Conservation (phyloP, 37 sponge, comb jelly and placozoan genomes). For the Dysidea cf. avara region DNA sequence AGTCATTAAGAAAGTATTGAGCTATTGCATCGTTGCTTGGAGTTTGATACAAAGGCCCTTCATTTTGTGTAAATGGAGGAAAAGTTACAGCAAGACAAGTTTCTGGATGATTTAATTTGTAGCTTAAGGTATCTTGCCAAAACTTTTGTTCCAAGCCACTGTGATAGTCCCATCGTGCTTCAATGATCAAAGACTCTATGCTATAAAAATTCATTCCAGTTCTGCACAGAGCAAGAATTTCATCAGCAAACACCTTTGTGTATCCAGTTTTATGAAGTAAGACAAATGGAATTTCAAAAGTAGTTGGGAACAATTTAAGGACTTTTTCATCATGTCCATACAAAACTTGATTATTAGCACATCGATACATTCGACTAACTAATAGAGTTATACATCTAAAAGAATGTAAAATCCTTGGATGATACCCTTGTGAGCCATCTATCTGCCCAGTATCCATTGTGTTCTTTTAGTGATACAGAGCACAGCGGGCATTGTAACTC, state of each 20-base stretch:
- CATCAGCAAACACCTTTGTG: not conserved
- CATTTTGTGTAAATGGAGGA: too few species aligned
- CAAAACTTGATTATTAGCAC: conserved; percentile 11
- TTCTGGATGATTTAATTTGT: not conserved
- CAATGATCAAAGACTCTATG: conserved; percentile 14
- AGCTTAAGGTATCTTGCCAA: not conserved
- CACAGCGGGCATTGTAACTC: too few species aligned
- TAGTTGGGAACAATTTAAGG: not conserved
- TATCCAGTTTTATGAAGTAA: conserved; percentile 15
- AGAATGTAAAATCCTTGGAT: conserved; percentile 28
- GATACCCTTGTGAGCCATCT: not conserved
- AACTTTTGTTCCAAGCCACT: not conserved
- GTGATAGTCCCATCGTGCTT: not conserved
- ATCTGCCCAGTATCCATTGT: too few species aligned
- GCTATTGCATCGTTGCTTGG: conserved; percentile 14
- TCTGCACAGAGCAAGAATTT: not conserved
- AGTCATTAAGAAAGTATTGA: conserved; percentile 10
- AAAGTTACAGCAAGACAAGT: not conserved
- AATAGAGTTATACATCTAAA: conserved; percentile 3
- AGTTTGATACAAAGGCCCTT: not conserved
- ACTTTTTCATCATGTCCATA: conserved; percentile 23
- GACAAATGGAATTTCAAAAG: conserved; percentile 10
- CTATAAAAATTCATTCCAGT: conserved; percentile 24
- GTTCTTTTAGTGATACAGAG: too few species aligned
- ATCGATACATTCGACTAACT: conserved; percentile 17